Conservation (phyloP, 2,888 invertebrate genomes). For the Hypomecis punctinalis region DNA sequence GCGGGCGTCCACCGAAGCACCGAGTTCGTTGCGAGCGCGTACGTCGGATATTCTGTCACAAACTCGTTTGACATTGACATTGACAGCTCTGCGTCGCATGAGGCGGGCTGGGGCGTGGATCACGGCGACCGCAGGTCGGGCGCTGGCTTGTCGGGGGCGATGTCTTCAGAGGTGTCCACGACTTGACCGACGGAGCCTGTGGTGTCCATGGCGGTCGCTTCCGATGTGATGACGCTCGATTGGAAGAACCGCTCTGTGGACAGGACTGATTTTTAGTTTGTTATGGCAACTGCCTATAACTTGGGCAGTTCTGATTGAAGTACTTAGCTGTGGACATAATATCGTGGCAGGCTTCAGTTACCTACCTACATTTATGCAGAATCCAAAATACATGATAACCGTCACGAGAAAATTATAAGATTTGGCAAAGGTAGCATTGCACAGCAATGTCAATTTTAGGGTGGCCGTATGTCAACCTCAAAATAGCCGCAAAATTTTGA, state of each 20-base stretch:
- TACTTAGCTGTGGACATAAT: too few relatives aligned
- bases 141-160: slow-evolving; percentile 77
- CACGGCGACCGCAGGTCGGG: slow-evolving; percentile 80
- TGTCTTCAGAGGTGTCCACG: slow-evolving; percentile 70
- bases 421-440: too few relatives aligned
- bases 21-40: slow-evolving; percentile 32
- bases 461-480: too few relatives aligned
- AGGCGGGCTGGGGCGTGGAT: slow-evolving; percentile 57
- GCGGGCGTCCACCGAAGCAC: slow-evolving; percentile 78
- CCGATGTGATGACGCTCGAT: slow-evolving; percentile 84
- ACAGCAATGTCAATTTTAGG: too few relatives aligned
- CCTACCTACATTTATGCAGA: too few relatives aligned
- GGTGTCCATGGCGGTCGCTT: slow-evolving; percentile 84
- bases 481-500: too few relatives aligned
- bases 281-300: slow-evolving; percentile 31
- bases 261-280: slow-evolving; percentile 45
- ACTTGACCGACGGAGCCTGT: slow-evolving; percentile 63
- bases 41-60: slow-evolving; percentile 21
- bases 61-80: slow-evolving; percentile 30
- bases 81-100: slow-evolving; percentile 41
- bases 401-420: too few relatives aligned
- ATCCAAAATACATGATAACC: too few relatives aligned
- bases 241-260: slow-evolving; percentile 87
- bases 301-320: background rate
- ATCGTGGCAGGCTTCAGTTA: too few relatives aligned